Evolutionary conservation across 2,888 invertebrate genomes (phyloP).

Genomic region (Cheilosia scutellata): DNA sequence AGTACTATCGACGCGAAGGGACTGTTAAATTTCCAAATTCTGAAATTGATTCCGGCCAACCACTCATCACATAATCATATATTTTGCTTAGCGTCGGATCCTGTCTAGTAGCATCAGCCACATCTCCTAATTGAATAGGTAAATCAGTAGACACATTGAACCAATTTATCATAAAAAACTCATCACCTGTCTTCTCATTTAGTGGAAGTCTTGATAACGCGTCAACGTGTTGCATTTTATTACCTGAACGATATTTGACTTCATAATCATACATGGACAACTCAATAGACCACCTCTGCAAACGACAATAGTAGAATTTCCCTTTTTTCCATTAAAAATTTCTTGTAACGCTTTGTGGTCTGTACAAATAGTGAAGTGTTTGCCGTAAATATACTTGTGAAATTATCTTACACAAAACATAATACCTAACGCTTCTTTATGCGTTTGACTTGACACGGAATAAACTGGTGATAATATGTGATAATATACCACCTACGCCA

Average conservation of each 20-base stretch:
- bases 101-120: conserved; percentile 9
- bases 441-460: conserved; percentile 23
- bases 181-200: background rate
- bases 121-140: background rate
- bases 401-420: conserved; percentile 21
- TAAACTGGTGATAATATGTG: conserved; percentile 10
- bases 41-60: background rate
- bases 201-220: background rate
- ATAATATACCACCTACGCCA: conserved; percentile 12
- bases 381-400: conserved; percentile 80
- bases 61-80: background rate
- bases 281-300: background rate
- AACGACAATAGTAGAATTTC: conserved; percentile 4
- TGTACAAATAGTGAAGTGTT: conserved; percentile 69
- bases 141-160: background rate
- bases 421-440: conserved; percentile 24
- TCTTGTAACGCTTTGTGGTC: conserved; percentile 68
- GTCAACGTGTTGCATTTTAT: conserved; percentile 4
- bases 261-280: conserved; percentile 15
- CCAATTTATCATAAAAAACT: background rate
- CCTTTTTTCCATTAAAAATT: too few species aligned
- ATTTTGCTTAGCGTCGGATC: background rate
- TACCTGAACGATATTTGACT: background rate
- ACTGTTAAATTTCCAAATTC: too few species aligned
- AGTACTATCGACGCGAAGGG: too few species aligned